Evolutionary conservation across 2,888 invertebrate genomes (phyloP), one percentile per base, ranked within the genome.

Genomic region (Shargacucullia verbasci): DNA sequence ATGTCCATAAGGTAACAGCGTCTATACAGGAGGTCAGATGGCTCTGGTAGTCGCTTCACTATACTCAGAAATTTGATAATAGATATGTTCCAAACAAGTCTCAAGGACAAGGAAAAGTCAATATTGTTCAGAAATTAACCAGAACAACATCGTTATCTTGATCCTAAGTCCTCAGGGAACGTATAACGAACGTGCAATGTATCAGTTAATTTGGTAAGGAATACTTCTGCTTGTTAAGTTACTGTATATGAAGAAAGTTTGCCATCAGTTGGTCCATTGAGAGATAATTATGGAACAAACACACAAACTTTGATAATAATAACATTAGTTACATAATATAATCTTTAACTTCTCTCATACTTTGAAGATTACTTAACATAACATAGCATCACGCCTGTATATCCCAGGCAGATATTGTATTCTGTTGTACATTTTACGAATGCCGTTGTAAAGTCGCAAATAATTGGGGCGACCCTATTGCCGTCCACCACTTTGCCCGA

Each of bases 241-340:
- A 12, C 15, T 39, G 61, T 43, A 44, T 48, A 57, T 20, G 9
- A 62, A 10, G 27, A 31, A 59, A 59, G 52, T 62, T 49, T n/a
- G 10, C 12, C 8, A 38, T 15, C 11, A 41, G 10, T 37, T 7
- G 8, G 27, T 50, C 58, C 27, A 29, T 8, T 10, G 40, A 33
- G 44, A 49, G 27, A 14, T 40, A 33, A 14, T 35, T 14, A 1
- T 14, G 25, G 41, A 31, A 11, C 10, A 8, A 13, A 31, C 20
- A 20, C 20, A 20, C 20, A 20, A n/a, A 10, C n/a, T 14, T 11
- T 5, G 7, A 10, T 4, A 13, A 27, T 14, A 4, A 38, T 12
- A 6, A 20, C 20, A 20, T 20, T 20, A 20, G 27, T 34, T 14
- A 25, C n/a, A n/a, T 12, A 5, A 35, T 31, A 15, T 20, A 1